Base-by-base conservation (phyloP, 2,888 invertebrate species). In the Bombylius discolor region DNA sequence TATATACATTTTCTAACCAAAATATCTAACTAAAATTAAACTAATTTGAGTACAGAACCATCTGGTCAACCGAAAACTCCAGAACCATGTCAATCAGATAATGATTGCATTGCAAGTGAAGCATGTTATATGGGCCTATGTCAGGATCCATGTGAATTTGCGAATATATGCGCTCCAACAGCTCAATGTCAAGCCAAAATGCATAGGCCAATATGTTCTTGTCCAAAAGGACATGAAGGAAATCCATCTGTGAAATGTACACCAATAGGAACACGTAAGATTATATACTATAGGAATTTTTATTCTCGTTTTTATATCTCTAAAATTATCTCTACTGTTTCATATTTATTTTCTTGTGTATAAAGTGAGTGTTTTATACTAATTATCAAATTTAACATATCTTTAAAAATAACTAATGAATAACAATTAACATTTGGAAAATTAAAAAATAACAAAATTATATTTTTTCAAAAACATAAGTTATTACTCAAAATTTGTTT, bases 91-190 rank as follows among this genome's bases (percentile, higher is more conserved):
- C 82, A 84, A 76, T 84, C 85, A 71, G 87, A 89, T 76, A 83
- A 82, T 70, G 87, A 90, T 76, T 90, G 90, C 77, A 84, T 86
- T 76, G 84, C 85, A 70, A 83, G 80, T 64, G 86, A 88, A 78
- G 85, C 87, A 68, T 90, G 90, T 76, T 85, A 86, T 76, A 85
- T 85, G 81, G 85, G 84, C 67, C 76, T 82, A 66, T 90, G 89
- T 76, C 84, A 85, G 73, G 83, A 89, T 76, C 89, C 89, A 64
- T 90, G 89, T 76, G 86, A 86, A 73, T 82, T 89, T 81, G 82
- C 83, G 70, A 83, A 82, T 73, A 81, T 83, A 62, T 89, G 89
- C 77, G 85, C 84, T 63, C 70, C 78, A 62, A 83, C 83, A 73
- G 87, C 89, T 63, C 82, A 83, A 69, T 90, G 89, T 73, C 82